Evolutionary conservation across 2,797 vertebrate species (phyloP).

Genomic region (Loriculus beryllinus): DNA sequence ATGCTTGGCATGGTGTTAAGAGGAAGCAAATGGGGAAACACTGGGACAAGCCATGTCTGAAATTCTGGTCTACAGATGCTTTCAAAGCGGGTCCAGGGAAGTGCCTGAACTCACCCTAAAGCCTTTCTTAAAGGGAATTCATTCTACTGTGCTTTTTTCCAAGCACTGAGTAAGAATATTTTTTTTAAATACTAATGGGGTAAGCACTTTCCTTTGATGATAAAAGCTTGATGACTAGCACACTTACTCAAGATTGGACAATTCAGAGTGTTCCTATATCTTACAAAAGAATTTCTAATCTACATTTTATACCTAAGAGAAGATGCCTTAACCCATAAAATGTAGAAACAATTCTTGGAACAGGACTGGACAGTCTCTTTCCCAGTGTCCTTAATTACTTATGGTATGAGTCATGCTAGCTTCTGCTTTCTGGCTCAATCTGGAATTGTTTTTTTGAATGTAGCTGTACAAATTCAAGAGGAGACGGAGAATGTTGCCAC

Average conservation of each 20-base stretch:
- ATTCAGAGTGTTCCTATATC: not conserved
- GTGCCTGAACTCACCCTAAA: not conserved
- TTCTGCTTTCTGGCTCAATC: conserved; percentile 4
- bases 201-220: not conserved
- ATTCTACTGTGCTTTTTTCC: not conserved
- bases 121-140: not conserved
- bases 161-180: not conserved
- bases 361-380: not conserved
- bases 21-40: not conserved
- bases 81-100: not conserved
- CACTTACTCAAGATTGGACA: not conserved
- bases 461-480: not conserved
- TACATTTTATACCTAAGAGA: conserved; percentile 40
- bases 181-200: not conserved
- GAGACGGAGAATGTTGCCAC: not conserved
- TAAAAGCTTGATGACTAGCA: not conserved
- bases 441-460: not conserved
- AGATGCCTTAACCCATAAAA: conserved; percentile 10
- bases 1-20: not conserved
- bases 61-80: not conserved
- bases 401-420: conserved; percentile 6
- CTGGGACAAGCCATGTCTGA: not conserved
- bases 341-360: conserved; percentile 43
- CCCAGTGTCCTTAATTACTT: conserved; percentile 7
- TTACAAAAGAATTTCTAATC: conserved; percentile 19